Conservation (phyloP, 2,113 vertebrate species). For the Falco punctatus region DNA sequence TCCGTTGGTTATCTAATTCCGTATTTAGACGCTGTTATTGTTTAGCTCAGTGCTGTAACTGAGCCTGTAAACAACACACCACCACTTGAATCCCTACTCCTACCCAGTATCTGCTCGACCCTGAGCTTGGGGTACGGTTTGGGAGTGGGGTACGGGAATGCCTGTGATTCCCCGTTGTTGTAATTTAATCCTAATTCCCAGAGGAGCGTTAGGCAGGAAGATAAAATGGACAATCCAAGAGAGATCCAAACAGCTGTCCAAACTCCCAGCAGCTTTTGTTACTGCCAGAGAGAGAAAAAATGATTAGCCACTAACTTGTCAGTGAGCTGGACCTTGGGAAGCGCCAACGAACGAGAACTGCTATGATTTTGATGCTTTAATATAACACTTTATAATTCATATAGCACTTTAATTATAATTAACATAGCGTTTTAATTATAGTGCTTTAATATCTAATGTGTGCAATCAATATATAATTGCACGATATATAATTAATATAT, state of each 20-base stretch:
- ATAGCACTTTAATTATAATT: no score
- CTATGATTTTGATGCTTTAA: neutral
- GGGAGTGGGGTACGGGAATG: neutral
- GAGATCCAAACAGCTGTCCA: neutral
- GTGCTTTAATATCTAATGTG: no score
- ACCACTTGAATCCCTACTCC: fast-evolving
- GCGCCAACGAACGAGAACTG: fast-evolving
- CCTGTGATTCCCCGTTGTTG: neutral
- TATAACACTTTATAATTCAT: no score
- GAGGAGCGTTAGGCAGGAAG: neutral
- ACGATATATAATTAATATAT: no score
- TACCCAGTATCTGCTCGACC: neutral
- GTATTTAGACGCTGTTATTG: neutral
- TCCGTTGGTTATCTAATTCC: neutral
- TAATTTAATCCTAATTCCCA: neutral
- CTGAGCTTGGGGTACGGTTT: neutral
- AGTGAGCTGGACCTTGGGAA: neutral
- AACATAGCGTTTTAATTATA: no score
- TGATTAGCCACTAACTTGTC: neutral
- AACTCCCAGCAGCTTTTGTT: neutral
- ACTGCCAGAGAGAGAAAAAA: neutral
- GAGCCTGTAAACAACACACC: neutral
- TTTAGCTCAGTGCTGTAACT: neutral
- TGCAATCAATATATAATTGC: neutral
- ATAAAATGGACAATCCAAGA: neutral